Conservation (phyloP, 2,113 vertebrate genomes). For the Panthera tigris region DNA sequence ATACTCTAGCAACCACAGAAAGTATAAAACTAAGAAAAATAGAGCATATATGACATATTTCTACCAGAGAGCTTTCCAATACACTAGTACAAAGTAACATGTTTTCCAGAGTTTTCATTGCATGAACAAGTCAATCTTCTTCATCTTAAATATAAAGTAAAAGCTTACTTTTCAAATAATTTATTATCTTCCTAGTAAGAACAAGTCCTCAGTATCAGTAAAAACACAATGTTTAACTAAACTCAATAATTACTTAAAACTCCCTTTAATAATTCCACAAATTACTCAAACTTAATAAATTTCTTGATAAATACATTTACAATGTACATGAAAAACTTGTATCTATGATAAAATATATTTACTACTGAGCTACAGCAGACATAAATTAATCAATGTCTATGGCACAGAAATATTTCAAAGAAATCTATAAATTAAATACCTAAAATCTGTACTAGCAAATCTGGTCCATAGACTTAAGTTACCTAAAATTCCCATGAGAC, state of each 20-base stretch:
- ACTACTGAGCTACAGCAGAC: background rate
- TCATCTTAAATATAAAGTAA: conserved; percentile 23
- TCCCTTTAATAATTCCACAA: conserved; percentile 26
- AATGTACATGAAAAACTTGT: background rate
- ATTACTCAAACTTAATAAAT: conserved; percentile 16
- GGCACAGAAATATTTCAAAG: background rate
- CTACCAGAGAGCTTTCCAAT: conserved; percentile 9
- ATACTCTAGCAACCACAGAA: background rate
- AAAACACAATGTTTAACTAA: conserved; percentile 22
- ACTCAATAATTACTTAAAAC: conserved; percentile 35
- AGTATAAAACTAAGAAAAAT: background rate
- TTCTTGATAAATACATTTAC: conserved; percentile 10
- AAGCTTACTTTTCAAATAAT: background rate
- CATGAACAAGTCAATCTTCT: background rate
- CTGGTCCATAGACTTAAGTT: conserved; percentile 5
- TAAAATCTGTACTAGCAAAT: background rate
- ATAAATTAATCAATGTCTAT: background rate
- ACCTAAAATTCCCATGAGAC: conserved; percentile 2
- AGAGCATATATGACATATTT: background rate
- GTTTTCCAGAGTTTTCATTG: background rate
- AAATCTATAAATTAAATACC: conserved; percentile 11
- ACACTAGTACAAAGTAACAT: background rate
- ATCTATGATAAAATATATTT: background rate
- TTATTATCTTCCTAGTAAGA: conserved; percentile 18
- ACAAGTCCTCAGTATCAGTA: background rate